These are phyloP conservation scores for Setipinna tenuifilis DNA, from an alignment of 2,797 vertebrate species.

Conservation along the genomic window DNA sequence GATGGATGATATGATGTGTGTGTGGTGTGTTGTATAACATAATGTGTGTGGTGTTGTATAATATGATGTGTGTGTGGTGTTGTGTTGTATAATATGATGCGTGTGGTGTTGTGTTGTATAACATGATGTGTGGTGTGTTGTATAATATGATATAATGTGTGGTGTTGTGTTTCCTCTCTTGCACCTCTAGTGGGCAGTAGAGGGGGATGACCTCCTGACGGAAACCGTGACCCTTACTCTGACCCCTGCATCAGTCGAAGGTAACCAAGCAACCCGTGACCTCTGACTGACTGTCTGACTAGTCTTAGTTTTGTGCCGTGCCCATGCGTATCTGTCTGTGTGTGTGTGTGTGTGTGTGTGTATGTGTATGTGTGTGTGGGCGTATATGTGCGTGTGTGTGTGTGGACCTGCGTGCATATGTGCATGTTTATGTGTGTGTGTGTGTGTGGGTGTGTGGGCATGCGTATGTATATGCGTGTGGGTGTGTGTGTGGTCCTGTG, in stretches of 20 bases:
- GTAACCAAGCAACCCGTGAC: slow-evolving; percentile 59
- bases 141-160: neutral
- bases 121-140: neutral
- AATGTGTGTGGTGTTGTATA: neutral
- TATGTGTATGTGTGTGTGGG: too few relatives aligned
- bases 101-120: neutral
- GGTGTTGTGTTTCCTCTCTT: slow-evolving; percentile 45
- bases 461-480: too few relatives aligned
- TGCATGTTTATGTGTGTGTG: neutral
- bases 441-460: slow-evolving; percentile 33
- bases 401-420: too few relatives aligned
- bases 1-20: neutral
- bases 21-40: neutral
- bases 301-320: neutral
- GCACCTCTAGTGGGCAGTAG: slow-evolving; percentile 77
- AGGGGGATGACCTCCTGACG: slow-evolving; percentile 60
- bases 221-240: slow-evolving; percentile 82
- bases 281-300: neutral
- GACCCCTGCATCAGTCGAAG: slow-evolving; percentile 70
- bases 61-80: too few relatives aligned
- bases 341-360: too few relatives aligned
- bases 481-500: neutral
- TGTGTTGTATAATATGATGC: neutral
- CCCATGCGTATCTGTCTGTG: too few relatives aligned
- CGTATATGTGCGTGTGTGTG: neutral